Conservation (phyloP, 1,140 invertebrate species). For the Zaprionus taronus region DNA sequence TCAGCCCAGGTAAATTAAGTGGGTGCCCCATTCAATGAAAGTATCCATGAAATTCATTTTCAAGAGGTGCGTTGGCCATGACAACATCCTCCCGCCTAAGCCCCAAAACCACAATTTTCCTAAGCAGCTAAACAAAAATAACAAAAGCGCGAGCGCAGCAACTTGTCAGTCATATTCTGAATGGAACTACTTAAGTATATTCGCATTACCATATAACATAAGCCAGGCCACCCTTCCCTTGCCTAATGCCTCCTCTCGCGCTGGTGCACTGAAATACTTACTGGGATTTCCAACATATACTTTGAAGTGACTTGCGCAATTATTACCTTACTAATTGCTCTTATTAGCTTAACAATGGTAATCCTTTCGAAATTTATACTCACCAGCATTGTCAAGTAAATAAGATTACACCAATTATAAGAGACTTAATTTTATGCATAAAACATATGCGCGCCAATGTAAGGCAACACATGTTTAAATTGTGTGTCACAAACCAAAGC, state of each 20-base stretch:
- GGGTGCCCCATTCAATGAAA: constrained; percentile 62
- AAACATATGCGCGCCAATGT: neutral
- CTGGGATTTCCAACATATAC: constrained; percentile 18
- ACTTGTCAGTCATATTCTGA: constrained; percentile 26
- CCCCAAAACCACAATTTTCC: constrained; percentile 68
- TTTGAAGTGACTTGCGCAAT: constrained; percentile 12
- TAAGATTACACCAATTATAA: neutral
- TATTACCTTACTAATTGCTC: neutral
- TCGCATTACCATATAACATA: constrained; percentile 60
- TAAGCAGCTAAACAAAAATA: constrained; percentile 68
- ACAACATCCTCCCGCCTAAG: constrained; percentile 36
- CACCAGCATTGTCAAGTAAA: neutral
- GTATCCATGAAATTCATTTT: constrained; percentile 66
- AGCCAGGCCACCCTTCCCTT: constrained; percentile 33
- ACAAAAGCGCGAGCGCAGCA: constrained; percentile 27
- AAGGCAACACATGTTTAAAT: neutral
- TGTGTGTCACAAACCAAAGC: neutral
- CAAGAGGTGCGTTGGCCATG: constrained; percentile 36
- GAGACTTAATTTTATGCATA: neutral
- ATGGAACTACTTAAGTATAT: constrained; percentile 69
- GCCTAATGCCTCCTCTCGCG: neutral
- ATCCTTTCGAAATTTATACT: neutral
- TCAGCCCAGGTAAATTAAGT: constrained; percentile 71
- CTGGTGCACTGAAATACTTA: constrained; percentile 54
- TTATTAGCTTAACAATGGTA: neutral